These are phyloP conservation scores for Drosophila persimilis DNA, from an alignment of 1,140 invertebrate species.

Conservation along the genomic window DNA sequence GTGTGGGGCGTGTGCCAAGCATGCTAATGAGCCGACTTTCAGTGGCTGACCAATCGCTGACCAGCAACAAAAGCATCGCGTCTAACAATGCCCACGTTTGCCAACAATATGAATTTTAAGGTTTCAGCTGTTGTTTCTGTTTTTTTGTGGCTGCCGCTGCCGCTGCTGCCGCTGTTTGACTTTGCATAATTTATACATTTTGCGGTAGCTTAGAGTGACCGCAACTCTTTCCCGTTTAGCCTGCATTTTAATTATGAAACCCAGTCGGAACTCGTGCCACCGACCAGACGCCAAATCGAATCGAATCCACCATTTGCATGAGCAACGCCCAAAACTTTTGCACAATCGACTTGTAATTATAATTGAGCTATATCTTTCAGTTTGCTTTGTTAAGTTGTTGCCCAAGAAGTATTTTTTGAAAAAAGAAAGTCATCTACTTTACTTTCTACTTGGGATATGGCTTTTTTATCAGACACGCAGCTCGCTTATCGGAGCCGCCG, in stretches of 20 bases:
- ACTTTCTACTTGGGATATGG: constrained; percentile 47
- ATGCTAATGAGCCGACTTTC: constrained; percentile 76
- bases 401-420: constrained; percentile 28
- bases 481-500: constrained; percentile 54
- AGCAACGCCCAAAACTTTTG: constrained; percentile 51
- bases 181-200: constrained; percentile 69
- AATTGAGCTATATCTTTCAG: constrained; percentile 10
- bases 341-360: constrained; percentile 46
- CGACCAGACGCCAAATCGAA: constrained; percentile 46
- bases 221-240: constrained; percentile 60
- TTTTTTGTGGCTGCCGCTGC: constrained; percentile 31
- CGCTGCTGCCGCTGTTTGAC: constrained; percentile 35
- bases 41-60: constrained; percentile 65
- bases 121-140: constrained; percentile 20
- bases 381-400: neutral
- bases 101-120: constrained; percentile 67
- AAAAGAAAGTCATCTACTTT: constrained; percentile 66
- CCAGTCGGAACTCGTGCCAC: constrained; percentile 46
- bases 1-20: constrained; percentile 71
- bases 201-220: constrained; percentile 61
- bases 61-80: constrained; percentile 32
- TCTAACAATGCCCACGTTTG: constrained; percentile 57
- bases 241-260: constrained; percentile 70
- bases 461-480: constrained; percentile 43
- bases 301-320: constrained; percentile 5